phyloP scores from a whole-genome alignment of 2,888 invertebrate genomes.

The Himalopsyche anomala region DNA sequence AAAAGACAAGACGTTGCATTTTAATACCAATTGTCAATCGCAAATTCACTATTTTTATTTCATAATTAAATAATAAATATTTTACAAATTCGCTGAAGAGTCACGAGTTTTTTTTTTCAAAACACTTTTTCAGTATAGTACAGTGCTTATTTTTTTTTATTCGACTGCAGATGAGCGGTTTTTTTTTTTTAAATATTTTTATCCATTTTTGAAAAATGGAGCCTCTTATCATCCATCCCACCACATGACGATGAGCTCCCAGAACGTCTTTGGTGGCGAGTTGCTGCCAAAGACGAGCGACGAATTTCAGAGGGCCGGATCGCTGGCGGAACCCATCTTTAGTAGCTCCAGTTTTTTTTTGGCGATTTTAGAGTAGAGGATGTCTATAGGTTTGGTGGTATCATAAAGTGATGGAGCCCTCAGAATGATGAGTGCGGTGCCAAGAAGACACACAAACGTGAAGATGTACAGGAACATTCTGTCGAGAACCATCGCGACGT shows the following conservation, averaged over 20 bases:
- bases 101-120: conserved; percentile 8
- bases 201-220: conserved; percentile 1
- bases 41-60: conserved; percentile 25
- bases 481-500: conserved; percentile 97
- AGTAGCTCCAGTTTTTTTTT: conserved; percentile 92
- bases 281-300: conserved; percentile 81
- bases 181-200: conserved; percentile 6
- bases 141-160: conserved; percentile 28
- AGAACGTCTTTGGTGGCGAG: conserved; percentile 82
- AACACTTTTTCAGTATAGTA: neutral
- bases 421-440: conserved; percentile 91
- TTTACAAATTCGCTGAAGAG: conserved; percentile 37
- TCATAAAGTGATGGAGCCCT: conserved; percentile 95
- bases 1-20: neutral
- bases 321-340: conserved; percentile 88
- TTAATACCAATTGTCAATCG: neutral
- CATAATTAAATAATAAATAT: conserved; percentile 28
- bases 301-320: conserved; percentile 83
- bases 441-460: conserved; percentile 93
- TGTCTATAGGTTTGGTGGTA: conserved; percentile 91
- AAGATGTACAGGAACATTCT: conserved; percentile 97
- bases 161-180: neutral
- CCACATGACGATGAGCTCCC: conserved; percentile 78
- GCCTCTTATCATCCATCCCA: conserved; percentile 76
- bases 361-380: conserved; percentile 92